Conservation (phyloP, 2,797 vertebrate species). For the Silurus aristotelis region DNA sequence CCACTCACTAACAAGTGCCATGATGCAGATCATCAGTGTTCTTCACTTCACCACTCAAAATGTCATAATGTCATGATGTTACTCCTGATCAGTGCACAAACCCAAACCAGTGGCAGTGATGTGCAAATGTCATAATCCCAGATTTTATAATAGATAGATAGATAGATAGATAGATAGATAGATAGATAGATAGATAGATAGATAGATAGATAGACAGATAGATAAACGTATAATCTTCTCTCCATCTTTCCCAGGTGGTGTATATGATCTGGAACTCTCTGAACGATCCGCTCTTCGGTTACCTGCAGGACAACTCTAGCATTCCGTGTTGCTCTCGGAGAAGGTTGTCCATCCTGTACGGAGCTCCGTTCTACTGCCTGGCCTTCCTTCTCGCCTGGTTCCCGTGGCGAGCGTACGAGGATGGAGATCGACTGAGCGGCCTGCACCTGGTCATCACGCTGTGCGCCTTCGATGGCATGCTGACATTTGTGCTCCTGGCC, state of each 20-base stretch:
- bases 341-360: slow-evolving; percentile 80
- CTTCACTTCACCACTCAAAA: too few relatives aligned
- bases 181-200: too few relatives aligned
- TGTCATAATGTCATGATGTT: too few relatives aligned
- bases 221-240: not conserved
- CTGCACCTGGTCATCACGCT: slow-evolving; percentile 80
- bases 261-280: slow-evolving; percentile 91
- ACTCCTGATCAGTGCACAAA: too few relatives aligned
- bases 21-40: too few relatives aligned
- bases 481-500: slow-evolving; percentile 86
- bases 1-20: too few relatives aligned
- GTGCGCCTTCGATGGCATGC: slow-evolving; percentile 82
- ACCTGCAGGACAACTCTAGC: slow-evolving; percentile 82
- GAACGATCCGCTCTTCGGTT: slow-evolving; percentile 88
- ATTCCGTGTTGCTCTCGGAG: slow-evolving; percentile 74
- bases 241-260: slow-evolving; percentile 71
- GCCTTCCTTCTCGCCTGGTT: slow-evolving; percentile 92
- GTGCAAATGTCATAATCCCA: too few relatives aligned
- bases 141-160: too few relatives aligned
- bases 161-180: too few relatives aligned
- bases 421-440: slow-evolving; percentile 85
- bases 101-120: too few relatives aligned
- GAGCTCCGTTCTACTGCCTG: slow-evolving; percentile 80
- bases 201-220: too few relatives aligned
- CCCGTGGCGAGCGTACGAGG: slow-evolving; percentile 81